Evolutionary conservation across 2,888 invertebrate genomes (phyloP).

Genomic region (Epinotia brunnichana): DNA sequence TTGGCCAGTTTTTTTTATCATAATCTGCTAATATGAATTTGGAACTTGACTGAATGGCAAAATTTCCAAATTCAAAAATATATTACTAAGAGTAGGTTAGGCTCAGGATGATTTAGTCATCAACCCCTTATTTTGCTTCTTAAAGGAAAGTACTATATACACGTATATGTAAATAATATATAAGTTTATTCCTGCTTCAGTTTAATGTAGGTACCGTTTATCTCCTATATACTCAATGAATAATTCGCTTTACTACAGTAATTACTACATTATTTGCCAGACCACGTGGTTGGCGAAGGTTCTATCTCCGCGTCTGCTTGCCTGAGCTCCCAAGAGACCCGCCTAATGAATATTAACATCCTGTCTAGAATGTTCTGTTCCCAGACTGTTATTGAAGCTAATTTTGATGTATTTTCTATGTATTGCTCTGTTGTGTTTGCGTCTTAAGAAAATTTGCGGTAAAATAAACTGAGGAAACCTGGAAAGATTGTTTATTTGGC

Average conservation of each 20-base stretch:
- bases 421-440: constrained; percentile 19
- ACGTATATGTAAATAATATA: too few relatives aligned
- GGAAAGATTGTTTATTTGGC: background rate
- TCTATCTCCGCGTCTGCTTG: constrained; percentile 65
- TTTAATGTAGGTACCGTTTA: background rate
- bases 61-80: too few relatives aligned
- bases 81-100: too few relatives aligned
- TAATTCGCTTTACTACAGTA: constrained; percentile 23
- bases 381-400: constrained; percentile 35
- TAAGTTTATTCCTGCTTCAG: background rate
- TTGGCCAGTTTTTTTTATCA: too few relatives aligned
- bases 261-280: constrained; percentile 31
- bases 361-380: constrained; percentile 46
- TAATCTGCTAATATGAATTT: too few relatives aligned
- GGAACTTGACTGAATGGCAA: too few relatives aligned
- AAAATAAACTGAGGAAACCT: background rate
- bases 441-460: constrained; percentile 5
- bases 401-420: constrained; percentile 39
- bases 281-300: constrained; percentile 50
- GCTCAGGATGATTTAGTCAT: too few relatives aligned
- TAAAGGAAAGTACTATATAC: too few relatives aligned
- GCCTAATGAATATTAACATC: constrained; percentile 79
- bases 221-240: background rate
- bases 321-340: constrained; percentile 65
- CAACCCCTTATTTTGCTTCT: too few relatives aligned